Base-by-base conservation (phyloP, 37 sponge, comb jelly and placozoan species). In the Corticium candelabrum region DNA sequence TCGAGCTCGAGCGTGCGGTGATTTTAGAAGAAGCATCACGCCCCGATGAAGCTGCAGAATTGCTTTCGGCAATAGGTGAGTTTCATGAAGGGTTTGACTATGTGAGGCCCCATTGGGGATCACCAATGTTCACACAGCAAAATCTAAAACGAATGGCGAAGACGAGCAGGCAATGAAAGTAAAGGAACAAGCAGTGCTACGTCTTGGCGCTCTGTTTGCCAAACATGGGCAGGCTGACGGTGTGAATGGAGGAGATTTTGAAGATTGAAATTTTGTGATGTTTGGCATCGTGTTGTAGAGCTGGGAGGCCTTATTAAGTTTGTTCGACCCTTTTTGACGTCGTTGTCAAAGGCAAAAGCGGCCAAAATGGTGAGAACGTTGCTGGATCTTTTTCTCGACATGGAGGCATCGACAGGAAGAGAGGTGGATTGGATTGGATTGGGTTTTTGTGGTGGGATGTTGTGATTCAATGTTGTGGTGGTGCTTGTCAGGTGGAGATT, bases 331-430 rank as follows among this genome's bases (percentile, higher is more conserved):
- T 84, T 86, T 70, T 79, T 97, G 0, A 71, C 80, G 34, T 38
- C 84, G 21, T 89, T 91, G 82, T 87, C 95, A 68, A 97, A 97
- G 81, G 95, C 95, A 1, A 97, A 97, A 69, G 92, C 99, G 0
- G 95, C 95, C 67, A 97, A 94, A 78, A 72, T 97, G 32, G 89
- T 97, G 15, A 62, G 90, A 36, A 94, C 94, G 37, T 76, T 94
- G 38, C 92, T 97, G 38, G 95, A 94, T 68, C 76, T 39, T 21
- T 97, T 91, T 76, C 86, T 94, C 34, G 83, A 89, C 77, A 89
- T 94, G 85, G 77, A 84, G 4, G 68, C 85, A 21, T 7, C 84
- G 3, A 86, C 92, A 0, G 88, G 86, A 27, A 78, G 71, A 2
- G 96, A 86, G 78, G 91, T 90, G 68, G 34, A 74, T 7, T 11